Conservation (phyloP, 1,140 invertebrate genomes). For the Penaeus chinensis region DNA sequence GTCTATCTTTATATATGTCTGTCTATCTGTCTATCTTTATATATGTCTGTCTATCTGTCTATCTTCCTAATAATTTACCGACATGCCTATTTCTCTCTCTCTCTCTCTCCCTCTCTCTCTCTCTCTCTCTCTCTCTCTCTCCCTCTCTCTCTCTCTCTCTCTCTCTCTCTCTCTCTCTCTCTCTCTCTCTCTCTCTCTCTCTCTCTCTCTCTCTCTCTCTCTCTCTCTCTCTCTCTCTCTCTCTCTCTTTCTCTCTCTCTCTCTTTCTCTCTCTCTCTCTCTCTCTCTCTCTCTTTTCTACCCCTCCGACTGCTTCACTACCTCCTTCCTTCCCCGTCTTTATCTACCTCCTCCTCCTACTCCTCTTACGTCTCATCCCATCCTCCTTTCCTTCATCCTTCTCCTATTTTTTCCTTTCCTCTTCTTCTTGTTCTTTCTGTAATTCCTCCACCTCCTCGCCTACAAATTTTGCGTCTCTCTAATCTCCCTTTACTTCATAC, state of each 20-base stretch:
- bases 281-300: neutral
- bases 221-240: neutral
- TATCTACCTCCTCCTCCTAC: neutral
- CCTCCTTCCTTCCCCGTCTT: neutral
- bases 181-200: neutral
- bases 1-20: too few relatives aligned
- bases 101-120: too few relatives aligned
- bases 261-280: neutral
- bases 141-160: neutral
- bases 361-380: neutral
- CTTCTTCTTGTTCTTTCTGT: neutral
- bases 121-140: neutral
- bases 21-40: too few relatives aligned
- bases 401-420: neutral
- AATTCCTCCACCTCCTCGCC: neutral
- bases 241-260: neutral
- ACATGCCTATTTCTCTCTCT: too few relatives aligned
- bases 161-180: neutral
- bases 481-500: neutral
- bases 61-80: too few relatives aligned
- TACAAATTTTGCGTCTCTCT: neutral
- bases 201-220: neutral
- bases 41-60: too few relatives aligned
- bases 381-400: neutral
- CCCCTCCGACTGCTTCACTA: neutral